Evolutionary conservation across 2,888 invertebrate genomes (phyloP), one percentile per base, ranked within the genome.

Genomic region (Protodeltote pygarga): DNA sequence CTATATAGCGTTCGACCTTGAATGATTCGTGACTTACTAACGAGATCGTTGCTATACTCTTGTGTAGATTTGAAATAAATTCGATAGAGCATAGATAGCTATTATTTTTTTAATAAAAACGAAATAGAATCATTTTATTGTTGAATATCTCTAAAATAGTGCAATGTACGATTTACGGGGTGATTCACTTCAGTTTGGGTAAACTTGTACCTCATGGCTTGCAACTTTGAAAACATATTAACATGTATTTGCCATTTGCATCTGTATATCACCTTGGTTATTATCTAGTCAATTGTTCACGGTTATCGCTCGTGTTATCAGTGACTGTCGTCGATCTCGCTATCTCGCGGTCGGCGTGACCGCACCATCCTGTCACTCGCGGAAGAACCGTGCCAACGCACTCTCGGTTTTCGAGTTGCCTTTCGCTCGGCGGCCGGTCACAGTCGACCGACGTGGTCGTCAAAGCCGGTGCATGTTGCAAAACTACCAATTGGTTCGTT

Each of bases 381-480:
- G 82, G 81, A 82, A 83, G 83, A 84, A 77, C 78, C 81, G 88
- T 80, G 83, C 79, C 79, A 80, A 83, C 83, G 86, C 79, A 85
- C 87, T 88, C 88, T 87, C 85, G 79, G 81, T 84, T 88, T 84
- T 85, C 72, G 73, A 74, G 75, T 74, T 76, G 84, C 87, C 89
- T 89, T 89, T 90, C 87, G 88, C 87, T 82, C 65, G 70, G 63
- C 73, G 67, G 61, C 65, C 77, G 77, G 83, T 82, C 83, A 80
- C 81, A 81, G 75, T 80, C 79, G 78, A 76, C 67, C 77, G 78
- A 71, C 75, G 78, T 75, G 71, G 79, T 79, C 74, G 77, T 66
- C 71, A 65, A 61, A 74, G 79, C 58, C 77, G 71, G 79, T 84
- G 83, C 83, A 84, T 80, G 78, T 87, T 84, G 82, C 85, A 81